These are phyloP conservation scores for Ictalurus furcatus DNA, from an alignment of 2,113 vertebrate species.

Conservation along the genomic window DNA sequence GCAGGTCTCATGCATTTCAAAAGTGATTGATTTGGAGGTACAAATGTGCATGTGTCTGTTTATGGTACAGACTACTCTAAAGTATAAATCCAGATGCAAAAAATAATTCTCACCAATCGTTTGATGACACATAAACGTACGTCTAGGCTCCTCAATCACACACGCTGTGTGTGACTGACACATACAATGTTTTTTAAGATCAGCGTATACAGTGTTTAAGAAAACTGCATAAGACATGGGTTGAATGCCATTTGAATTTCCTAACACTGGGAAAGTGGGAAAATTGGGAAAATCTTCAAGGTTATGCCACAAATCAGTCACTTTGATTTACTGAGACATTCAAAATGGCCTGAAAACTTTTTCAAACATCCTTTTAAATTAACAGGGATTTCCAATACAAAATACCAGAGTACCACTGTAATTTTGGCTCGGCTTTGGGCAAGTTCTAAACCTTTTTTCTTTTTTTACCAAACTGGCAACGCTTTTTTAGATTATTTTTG, in stretches of 20 bases:
- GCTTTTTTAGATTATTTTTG: neutral
- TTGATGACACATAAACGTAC: neutral
- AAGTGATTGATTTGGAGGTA: constrained; percentile 17
- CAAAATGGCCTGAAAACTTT: neutral
- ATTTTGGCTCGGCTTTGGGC: neutral
- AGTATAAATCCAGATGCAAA: neutral
- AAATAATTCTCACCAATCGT: neutral
- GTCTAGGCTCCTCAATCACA: neutral
- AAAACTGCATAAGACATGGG: neutral
- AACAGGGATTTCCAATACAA: neutral
- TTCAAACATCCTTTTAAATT: neutral
- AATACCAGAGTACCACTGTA: neutral
- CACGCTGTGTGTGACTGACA: neutral
- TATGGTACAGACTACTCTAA: neutral
- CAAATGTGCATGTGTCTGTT: neutral
- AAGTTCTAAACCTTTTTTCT: neutral
- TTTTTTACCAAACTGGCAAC: neutral
- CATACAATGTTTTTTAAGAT: neutral
- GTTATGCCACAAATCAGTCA: neutral
- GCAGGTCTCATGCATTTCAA: constrained; percentile 10
- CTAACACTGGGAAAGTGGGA: neutral
- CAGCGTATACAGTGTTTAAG: neutral
- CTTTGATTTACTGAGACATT: neutral
- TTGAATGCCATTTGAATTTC: neutral
- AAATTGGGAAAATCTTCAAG: neutral